A percentile compares a stretch with the other conserved stretches of the same genome.
Evolutionary conservation across 1,140 invertebrate species (phyloP).

Genomic region (Neodiprion fabricii): DNA sequence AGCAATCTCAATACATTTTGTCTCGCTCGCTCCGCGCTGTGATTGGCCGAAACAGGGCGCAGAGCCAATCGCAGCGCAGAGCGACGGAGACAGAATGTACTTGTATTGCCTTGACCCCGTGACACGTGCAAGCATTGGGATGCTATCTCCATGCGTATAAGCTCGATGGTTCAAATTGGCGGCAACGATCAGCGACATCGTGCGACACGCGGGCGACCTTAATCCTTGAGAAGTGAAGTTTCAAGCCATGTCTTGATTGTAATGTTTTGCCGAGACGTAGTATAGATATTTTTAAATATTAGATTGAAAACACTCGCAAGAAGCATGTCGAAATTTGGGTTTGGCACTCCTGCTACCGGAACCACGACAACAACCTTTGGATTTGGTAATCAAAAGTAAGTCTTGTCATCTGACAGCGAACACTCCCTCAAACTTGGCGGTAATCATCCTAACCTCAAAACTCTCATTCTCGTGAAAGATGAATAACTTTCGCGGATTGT

Average conservation of each 20-base stretch:
- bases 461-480: conserved; percentile 16
- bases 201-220: no score
- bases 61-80: no score
- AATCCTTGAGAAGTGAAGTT: no score
- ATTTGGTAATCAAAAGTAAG: conserved; percentile 44
- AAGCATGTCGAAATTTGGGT: conserved; percentile 40
- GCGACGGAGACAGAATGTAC: no score
- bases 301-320: neutral
- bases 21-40: no score
- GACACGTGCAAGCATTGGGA: no score
- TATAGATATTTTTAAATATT: neutral
- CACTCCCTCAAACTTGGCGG: conserved; percentile 12
- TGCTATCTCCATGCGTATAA: no score
- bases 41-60: no score
- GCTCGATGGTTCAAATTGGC: no score
- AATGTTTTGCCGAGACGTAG: neutral
- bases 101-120: no score
- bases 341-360: conserved; percentile 46
- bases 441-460: neutral
- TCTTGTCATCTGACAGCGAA: conserved; percentile 23
- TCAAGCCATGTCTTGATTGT: neutral
- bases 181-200: no score
- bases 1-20: no score
- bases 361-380: conserved; percentile 39
- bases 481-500: neutral